Conservation (phyloP, 2,888 invertebrate genomes). For the Cartodere bifasciata region DNA sequence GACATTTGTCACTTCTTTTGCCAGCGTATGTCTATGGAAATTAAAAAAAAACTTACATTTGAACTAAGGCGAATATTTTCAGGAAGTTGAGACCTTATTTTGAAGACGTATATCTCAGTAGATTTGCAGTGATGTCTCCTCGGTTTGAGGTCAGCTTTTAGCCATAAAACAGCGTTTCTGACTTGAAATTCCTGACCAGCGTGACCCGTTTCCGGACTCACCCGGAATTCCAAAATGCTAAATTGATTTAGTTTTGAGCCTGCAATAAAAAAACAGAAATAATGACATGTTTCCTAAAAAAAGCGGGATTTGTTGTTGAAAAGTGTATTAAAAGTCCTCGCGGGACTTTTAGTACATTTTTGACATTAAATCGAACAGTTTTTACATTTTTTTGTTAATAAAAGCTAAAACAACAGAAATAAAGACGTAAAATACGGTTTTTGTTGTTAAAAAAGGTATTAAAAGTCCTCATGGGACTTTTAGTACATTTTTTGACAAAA, state of each 20-base stretch:
- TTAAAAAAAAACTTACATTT: constrained; percentile 37
- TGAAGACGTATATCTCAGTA: constrained; percentile 32
- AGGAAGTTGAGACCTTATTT: constrained; percentile 34
- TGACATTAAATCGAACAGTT: too few relatives aligned
- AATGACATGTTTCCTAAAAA: constrained; percentile 1
- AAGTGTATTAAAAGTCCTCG: too few relatives aligned
- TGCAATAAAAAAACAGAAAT: constrained; percentile 33
- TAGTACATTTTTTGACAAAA: too few relatives aligned
- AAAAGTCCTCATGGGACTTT: too few relatives aligned
- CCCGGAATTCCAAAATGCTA: constrained; percentile 72
- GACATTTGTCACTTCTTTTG: too few relatives aligned
- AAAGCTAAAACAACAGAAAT: too few relatives aligned
- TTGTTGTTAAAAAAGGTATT: too few relatives aligned
- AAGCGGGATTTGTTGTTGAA: too few relatives aligned
- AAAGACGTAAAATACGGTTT: too few relatives aligned
- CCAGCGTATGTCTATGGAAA: too few relatives aligned
- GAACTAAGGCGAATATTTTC: constrained; percentile 50
- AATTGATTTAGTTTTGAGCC: constrained; percentile 76
- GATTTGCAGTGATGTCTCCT: constrained; percentile 24
- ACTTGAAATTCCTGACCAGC: constrained; percentile 53
- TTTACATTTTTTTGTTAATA: too few relatives aligned
- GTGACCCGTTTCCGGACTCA: constrained; percentile 43
- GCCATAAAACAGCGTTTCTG: constrained; percentile 68
- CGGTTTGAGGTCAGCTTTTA: constrained; percentile 46
- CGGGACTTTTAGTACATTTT: too few relatives aligned